Conservation (phyloP, 2,797 vertebrate species). For the Tiaroga cobitis region DNA sequence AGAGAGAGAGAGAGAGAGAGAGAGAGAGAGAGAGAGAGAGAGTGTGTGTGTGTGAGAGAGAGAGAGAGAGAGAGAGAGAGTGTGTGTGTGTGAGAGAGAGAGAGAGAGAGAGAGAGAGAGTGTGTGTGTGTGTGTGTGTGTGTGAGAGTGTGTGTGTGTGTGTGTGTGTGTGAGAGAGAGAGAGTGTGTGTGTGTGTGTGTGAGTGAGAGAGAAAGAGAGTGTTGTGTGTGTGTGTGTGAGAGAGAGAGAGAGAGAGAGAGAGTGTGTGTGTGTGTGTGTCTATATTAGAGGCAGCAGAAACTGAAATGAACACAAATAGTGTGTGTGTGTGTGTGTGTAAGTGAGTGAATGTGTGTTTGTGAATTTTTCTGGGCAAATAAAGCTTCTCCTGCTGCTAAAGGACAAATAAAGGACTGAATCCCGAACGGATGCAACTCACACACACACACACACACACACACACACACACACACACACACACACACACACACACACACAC, state of each 20-base stretch:
- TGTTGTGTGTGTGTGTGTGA: too few relatives aligned
- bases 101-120: too few relatives aligned
- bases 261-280: slow-evolving; percentile 7
- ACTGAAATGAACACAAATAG: too few relatives aligned
- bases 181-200: not conserved
- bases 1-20: not conserved
- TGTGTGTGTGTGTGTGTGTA: slow-evolving; percentile 5
- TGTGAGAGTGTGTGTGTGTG: too few relatives aligned
- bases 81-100: too few relatives aligned
- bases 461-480: not conserved
- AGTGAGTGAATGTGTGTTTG: not conserved
- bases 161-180: too few relatives aligned
- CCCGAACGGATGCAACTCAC: slow-evolving; percentile 1
- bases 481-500: not conserved
- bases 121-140: too few relatives aligned
- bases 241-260: too few relatives aligned
- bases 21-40: not conserved
- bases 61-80: not conserved
- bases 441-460: too few relatives aligned
- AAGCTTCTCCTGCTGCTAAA: slow-evolving; percentile 51
- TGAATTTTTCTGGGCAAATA: slow-evolving; percentile 29
- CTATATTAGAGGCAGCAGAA: too few relatives aligned
- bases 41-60: too few relatives aligned
- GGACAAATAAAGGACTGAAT: slow-evolving; percentile 55
- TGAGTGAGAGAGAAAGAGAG: too few relatives aligned